These are phyloP conservation scores for Ciconia stormi DNA, from an alignment of 2,113 vertebrate species.

Conservation along the genomic window DNA sequence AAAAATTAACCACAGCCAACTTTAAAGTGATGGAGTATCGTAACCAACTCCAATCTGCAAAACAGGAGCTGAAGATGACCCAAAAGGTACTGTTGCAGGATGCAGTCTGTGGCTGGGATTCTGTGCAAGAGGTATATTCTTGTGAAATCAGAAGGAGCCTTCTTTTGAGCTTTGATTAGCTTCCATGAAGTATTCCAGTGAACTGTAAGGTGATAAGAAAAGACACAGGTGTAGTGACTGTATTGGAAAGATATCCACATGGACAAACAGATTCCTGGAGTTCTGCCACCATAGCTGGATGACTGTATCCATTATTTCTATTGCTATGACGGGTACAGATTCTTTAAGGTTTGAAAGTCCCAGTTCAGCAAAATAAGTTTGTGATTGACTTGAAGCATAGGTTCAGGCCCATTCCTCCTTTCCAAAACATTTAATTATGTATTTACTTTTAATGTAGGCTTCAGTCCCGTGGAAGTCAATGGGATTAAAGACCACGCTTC, in stretches of 20 bases:
- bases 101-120: not conserved
- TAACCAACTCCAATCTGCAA: slow-evolving; percentile 86
- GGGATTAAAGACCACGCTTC: not conserved
- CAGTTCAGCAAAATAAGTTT: not conserved
- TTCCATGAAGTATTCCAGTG: not conserved
- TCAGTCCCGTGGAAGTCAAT: not conserved
- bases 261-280: not conserved
- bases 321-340: not conserved
- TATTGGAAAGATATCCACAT: not conserved
- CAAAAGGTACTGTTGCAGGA: slow-evolving; percentile 83
- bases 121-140: no score
- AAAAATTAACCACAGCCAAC: slow-evolving; percentile 83
- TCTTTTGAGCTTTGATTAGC: not conserved
- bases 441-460: not conserved
- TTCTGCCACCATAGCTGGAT: not conserved
- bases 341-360: not conserved
- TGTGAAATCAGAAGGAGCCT: not conserved
- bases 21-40: slow-evolving; percentile 86
- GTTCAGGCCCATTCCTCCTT: not conserved
- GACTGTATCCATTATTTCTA: not conserved
- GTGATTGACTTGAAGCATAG: not conserved
- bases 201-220: not conserved
- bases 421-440: not conserved
- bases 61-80: slow-evolving; percentile 87
- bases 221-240: not conserved